phyloP scores from a whole-genome alignment of 2,797 vertebrate species.

The Neostethus bicornis region DNA sequence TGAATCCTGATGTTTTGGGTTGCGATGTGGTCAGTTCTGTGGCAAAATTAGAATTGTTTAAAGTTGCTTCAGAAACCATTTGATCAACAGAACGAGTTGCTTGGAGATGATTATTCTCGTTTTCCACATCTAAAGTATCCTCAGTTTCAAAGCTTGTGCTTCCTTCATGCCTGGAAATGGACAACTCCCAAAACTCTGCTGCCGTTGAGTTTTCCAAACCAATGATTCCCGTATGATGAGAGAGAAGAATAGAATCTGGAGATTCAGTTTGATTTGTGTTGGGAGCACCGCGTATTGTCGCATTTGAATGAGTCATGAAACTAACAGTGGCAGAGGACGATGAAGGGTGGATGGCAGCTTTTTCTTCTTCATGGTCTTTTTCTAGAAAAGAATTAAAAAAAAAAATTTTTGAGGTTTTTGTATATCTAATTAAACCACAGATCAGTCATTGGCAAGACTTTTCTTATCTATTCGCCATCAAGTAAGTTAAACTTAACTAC shows the following conservation, averaged over 20 bases:
- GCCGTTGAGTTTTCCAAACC: conserved; percentile 35
- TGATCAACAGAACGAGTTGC: conserved; percentile 25
- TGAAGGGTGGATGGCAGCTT: conserved; percentile 18
- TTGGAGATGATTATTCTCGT: conserved; percentile 40
- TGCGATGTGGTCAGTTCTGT: conserved; percentile 19
- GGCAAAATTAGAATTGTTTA: conserved; percentile 29
- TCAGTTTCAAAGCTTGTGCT: conserved; percentile 62
- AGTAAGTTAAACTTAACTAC: not conserved
- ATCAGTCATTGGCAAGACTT: too few species aligned
- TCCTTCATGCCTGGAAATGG: conserved; percentile 58
- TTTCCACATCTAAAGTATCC: conserved; percentile 41
- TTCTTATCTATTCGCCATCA: too few species aligned
- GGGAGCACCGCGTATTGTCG: conserved; percentile 9
- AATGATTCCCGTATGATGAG: conserved; percentile 26
- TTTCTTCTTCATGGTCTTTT: conserved; percentile 15
- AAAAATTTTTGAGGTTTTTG: not conserved
- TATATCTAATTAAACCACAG: not conserved
- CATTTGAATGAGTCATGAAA: conserved; percentile 15
- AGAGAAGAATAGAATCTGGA: conserved; percentile 12
- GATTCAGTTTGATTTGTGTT: conserved; percentile 21
- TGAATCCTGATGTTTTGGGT: conserved; percentile 41
- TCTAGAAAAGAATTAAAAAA: conserved; percentile 62
- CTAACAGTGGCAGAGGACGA: conserved; percentile 28
- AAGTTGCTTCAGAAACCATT: conserved; percentile 28
- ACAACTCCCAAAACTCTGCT: conserved; percentile 43